These are phyloP conservation scores for Glyptemys insculpta DNA, from an alignment of 2,797 vertebrate genomes.

Conservation along the genomic window DNA sequence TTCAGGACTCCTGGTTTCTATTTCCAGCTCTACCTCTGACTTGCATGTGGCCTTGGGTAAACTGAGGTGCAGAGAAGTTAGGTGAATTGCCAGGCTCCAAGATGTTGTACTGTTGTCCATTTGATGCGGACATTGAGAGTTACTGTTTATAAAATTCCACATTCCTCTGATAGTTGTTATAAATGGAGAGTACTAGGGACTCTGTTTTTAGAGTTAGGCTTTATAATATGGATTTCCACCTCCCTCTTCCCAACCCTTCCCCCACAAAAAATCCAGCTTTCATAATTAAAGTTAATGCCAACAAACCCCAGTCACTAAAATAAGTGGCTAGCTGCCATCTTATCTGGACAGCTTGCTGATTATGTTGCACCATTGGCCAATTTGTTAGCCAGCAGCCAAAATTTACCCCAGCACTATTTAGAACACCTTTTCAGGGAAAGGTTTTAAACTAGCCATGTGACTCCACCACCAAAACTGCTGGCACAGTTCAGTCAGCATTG, in stretches of 20 bases:
- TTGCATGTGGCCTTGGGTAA: no score
- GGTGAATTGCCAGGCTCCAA: background rate
- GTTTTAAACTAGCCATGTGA: background rate
- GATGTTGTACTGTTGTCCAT: background rate
- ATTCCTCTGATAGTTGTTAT: background rate
- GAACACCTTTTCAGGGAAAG: background rate
- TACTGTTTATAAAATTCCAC: no score
- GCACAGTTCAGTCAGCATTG: background rate
- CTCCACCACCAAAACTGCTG: background rate
- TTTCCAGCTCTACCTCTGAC: background rate
- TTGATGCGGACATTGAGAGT: background rate
- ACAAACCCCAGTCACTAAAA: background rate
- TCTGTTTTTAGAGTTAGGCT: background rate
- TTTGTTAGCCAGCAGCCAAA: background rate
- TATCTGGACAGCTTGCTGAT: background rate
- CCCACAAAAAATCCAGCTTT: background rate
- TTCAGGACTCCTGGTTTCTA: background rate
- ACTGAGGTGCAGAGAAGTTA: no score
- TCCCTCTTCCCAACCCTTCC: no score
- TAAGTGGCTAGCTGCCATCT: background rate
- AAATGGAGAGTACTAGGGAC: background rate
- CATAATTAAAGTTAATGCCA: background rate
- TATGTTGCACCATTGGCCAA: background rate
- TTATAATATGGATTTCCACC: no score
- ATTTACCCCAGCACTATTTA: background rate